phyloP scores from a whole-genome alignment of 2,888 invertebrate genomes.

The Pyralis farinalis region DNA sequence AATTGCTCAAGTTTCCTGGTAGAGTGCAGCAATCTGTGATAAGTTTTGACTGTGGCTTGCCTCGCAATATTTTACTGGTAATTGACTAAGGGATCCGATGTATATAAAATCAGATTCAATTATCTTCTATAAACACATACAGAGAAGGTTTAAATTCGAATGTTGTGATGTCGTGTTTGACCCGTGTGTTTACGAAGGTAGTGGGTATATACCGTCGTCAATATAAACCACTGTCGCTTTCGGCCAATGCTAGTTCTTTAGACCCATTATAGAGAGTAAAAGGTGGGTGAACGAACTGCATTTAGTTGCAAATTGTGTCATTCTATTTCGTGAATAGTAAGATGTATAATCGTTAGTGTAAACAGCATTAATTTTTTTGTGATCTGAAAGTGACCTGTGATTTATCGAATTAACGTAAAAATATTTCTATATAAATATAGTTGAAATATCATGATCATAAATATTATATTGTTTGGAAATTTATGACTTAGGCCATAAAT shows the following conservation, averaged over 20 bases:
- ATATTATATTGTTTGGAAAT: no score
- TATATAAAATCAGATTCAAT: constrained; percentile 13
- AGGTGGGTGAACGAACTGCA: constrained; percentile 67
- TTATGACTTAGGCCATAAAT: neutral
- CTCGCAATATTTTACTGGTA: constrained; percentile 35
- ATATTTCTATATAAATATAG: no score
- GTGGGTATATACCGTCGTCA: constrained; percentile 63
- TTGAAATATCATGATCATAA: neutral
- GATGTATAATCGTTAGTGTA: neutral
- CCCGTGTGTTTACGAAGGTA: constrained; percentile 54
- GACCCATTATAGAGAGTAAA: constrained; percentile 65
- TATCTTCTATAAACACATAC: constrained; percentile 24
- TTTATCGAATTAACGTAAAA: no score
- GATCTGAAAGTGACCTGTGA: no score
- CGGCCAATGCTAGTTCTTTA: constrained; percentile 68
- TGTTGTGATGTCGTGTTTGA: constrained; percentile 33
- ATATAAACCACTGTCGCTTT: constrained; percentile 77
- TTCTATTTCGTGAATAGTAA: constrained; percentile 41
- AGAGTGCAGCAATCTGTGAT: constrained; percentile 39
- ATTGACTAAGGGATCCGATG: constrained; percentile 27
- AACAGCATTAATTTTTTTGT: no score
- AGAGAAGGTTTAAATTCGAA: constrained; percentile 47
- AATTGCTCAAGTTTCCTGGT: constrained; percentile 61
- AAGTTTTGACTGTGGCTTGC: constrained; percentile 34
- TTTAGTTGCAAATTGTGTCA: constrained; percentile 34